Evolutionary conservation across 2,888 invertebrate genomes (phyloP), one percentile per base, ranked within the genome.

Genomic region (Monopis laevigella): DNA sequence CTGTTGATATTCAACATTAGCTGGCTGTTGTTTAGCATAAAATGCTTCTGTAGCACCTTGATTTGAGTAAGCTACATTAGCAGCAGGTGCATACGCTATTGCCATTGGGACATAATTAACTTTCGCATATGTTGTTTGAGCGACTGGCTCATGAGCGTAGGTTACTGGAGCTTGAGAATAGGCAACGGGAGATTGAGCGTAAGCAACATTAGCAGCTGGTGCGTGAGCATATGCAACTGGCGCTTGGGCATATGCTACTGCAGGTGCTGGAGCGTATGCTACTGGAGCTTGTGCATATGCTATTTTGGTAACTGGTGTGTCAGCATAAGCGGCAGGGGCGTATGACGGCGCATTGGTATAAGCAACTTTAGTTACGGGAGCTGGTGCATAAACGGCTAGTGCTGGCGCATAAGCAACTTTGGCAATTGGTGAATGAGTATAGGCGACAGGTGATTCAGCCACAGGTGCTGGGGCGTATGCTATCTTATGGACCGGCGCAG

Each of bases 151-250:
- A 10, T 18, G 29, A 21, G 42, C 51, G 46, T 58, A 55, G 21
- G 54, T 43, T 18, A 55, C 48, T n/a, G 59, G 58, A 2, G 58
- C 51, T 7, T 36, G 50, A 2, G 59, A 49, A 50, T 63, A 62
- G 18, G 62, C 49, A 11, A 53, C 51, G 21, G 61, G 59, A 3
- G 62, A 47, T 6, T 39, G 46, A 12, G 54, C 54, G 42, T 55
- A 54, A 2, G 52, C 45, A 2, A 48, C 41, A n/a, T 42, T 43
- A 12, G 21, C 39, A 4, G 49, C 43, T 5, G 49, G 50, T 16
- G 48, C 46, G 12, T 43, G 43, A 12, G 18, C 40, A 4, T 49
- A 42, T 4, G 48, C 48, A 16, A 46, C 46, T 13, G 45, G 40
- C 24, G 36, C 36, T 38, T 8, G 48, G 7, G 52, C 48, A 41